Percentiles rank a stretch among this genome's conserved stretches.
phyloP scores from a whole-genome alignment of 2,113 vertebrate species.

The Heliornis fulica region DNA sequence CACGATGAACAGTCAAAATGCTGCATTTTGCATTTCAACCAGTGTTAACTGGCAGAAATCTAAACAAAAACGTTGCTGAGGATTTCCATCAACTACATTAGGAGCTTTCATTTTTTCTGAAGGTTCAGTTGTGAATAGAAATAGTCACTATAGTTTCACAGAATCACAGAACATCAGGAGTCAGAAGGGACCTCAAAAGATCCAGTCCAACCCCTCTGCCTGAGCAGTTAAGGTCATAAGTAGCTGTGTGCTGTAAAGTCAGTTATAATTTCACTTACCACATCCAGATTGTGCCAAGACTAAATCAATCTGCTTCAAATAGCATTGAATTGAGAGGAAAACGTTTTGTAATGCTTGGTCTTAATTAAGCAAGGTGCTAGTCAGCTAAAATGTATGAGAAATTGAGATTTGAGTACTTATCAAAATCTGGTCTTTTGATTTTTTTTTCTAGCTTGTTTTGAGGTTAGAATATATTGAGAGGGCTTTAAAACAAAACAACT shows the following conservation, averaged over 20 bases:
- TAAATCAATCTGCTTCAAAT: slow-evolving; percentile 3
- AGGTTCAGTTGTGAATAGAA: neutral
- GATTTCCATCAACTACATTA: neutral
- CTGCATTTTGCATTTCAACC: neutral
- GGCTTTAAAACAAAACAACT: neutral
- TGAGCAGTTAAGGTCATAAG: neutral
- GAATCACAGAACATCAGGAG: no score
- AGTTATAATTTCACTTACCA: neutral
- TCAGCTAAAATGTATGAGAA: neutral
- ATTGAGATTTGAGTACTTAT: neutral
- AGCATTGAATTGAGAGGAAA: neutral
- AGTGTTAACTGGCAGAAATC: neutral
- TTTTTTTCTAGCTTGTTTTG: neutral
- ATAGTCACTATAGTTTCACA: neutral
- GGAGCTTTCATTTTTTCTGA: neutral
- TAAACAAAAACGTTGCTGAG: neutral
- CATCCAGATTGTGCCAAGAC: neutral
- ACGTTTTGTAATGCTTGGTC: neutral
- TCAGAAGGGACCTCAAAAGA: no score
- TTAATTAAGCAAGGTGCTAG: neutral
- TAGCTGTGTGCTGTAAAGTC: neutral
- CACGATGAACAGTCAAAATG: neutral
- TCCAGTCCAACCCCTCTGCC: no score
- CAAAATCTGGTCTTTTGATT: neutral
- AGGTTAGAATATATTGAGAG: neutral